Base-by-base conservation (phyloP, 2,888 invertebrate species). In the Ectemnius cavifrons region DNA sequence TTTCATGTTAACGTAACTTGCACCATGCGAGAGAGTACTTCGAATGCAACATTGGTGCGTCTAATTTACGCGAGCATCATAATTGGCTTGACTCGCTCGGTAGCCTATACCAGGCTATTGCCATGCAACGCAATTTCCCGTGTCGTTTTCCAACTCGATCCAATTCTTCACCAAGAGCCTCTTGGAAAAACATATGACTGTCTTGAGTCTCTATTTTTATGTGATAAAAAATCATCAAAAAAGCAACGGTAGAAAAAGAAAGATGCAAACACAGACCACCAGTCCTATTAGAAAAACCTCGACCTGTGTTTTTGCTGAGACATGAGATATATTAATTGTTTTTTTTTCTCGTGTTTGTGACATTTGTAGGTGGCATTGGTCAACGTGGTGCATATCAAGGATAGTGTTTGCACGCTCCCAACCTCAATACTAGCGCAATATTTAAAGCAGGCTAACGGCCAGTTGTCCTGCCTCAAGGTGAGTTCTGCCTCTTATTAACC, bases 381-480 rank as follows among this genome's bases (percentile, higher is more conserved):
- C 83, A 96, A 94, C 86, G 95, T 97, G 64, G 94, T 97, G 14
- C 97, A 97, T 91, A 95, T 97, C 78, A 94, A 95, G 87, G 97
- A 97, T 91, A 94, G 94, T 57, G 94, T 95, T 76, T 96, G 96
- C 90, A 94, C 95, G 49, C 92, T 96, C 83, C 95, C 95, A 63
- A 96, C 97, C 83, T 95, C 96, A 85, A 94, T 97, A 86, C 93
- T 97, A 82, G 95, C 96, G 61, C 97, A 97, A 91, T 97, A 96
- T 91, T 92, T 97, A 76, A 97, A 97, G 90, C 96, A 96, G 91
- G 95, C 95, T 62, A 95, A 95, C 85, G 96, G 96, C 57, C 95
- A 96, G 87, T 92, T 96, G 71, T 96, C 96, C 73, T 96, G 95
- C 89, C 93, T 97, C 81, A 96, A 97, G 94, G 96, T 96, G 91